These are phyloP conservation scores for Scaptomyza cyrtandrae DNA, from an alignment of 2,888 invertebrate species.

Conservation along the genomic window DNA sequence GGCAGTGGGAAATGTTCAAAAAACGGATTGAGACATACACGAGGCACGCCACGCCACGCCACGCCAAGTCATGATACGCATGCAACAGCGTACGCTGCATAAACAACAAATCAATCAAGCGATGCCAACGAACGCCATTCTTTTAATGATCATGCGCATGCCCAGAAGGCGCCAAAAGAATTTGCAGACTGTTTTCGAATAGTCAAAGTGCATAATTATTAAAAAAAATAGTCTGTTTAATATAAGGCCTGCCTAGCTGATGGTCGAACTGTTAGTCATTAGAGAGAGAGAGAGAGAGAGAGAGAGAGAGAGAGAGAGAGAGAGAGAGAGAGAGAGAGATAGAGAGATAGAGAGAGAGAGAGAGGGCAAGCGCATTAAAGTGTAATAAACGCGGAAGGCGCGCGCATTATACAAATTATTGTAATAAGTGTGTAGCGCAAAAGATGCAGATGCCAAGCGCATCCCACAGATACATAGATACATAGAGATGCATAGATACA, in stretches of 20 bases:
- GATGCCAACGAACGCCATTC: constrained; percentile 32
- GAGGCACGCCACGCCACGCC: constrained; percentile 58
- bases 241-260: constrained; percentile 5
- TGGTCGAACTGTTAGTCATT: constrained; percentile 42
- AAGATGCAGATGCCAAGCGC: constrained; percentile 18
- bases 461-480: constrained; percentile 48
- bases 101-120: constrained; percentile 59
- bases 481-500: constrained; percentile 29
- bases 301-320: constrained; percentile 19
- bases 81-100: constrained; percentile 35
- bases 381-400: constrained; percentile 57
- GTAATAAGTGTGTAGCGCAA: constrained; percentile 32
- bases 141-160: constrained; percentile 18
- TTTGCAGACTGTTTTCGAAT: constrained; percentile 8
- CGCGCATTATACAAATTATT: constrained; percentile 49
- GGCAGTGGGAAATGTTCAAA: constrained; percentile 42
- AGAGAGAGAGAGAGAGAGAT: constrained; percentile 23
- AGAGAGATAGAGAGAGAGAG: constrained; percentile 16
- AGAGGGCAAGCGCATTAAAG: constrained; percentile 60
- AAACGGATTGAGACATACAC: constrained; percentile 22
- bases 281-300: constrained; percentile 13
- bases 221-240: constrained; percentile 47
- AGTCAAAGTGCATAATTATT: constrained; percentile 64
- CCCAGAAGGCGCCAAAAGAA: constrained; percentile 27
- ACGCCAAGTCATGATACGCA: not conserved